Percentiles rank a stretch among this genome's conserved stretches.
phyloP scores from a whole-genome alignment of 2,113 vertebrate species.

The Poeciliopsis prolifica region DNA sequence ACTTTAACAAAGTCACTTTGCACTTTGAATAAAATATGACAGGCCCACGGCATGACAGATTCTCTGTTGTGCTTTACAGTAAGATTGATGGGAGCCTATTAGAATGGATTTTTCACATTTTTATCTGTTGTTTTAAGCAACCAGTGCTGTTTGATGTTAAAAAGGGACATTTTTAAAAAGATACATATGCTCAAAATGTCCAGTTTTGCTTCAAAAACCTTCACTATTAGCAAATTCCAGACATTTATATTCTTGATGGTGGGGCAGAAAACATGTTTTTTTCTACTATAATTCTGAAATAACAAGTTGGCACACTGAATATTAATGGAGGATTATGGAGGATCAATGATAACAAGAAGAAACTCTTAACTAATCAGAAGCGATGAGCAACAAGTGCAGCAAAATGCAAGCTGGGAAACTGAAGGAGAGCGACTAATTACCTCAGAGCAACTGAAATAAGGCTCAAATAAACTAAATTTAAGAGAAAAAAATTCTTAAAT shows the following conservation, averaged over 20 bases:
- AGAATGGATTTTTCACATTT: not conserved
- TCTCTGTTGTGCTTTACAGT: not conserved
- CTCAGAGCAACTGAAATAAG: too few relatives aligned
- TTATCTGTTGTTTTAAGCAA: not conserved
- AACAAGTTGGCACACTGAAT: not conserved
- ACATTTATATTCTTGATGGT: not conserved
- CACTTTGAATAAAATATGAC: too few relatives aligned
- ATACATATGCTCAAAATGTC: not conserved
- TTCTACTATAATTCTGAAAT: not conserved
- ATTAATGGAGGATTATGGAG: not conserved
- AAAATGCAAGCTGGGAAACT: too few relatives aligned
- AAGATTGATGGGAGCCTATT: not conserved
- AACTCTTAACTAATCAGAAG: too few relatives aligned
- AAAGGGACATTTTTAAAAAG: not conserved
- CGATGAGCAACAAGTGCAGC: too few relatives aligned
- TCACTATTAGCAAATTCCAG: not conserved
- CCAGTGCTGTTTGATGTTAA: not conserved
- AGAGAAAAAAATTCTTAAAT: too few relatives aligned
- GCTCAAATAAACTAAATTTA: too few relatives aligned
- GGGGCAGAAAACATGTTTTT: not conserved
- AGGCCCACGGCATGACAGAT: not conserved
- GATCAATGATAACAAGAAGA: too few relatives aligned
- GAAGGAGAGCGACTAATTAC: too few relatives aligned
- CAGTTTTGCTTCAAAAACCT: not conserved
- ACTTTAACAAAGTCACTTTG: not conserved